A percentile compares a stretch with the other conserved stretches of the same genome.
Conservation (phyloP, 2,113 vertebrate species). For the Crotalus horridus region DNA sequence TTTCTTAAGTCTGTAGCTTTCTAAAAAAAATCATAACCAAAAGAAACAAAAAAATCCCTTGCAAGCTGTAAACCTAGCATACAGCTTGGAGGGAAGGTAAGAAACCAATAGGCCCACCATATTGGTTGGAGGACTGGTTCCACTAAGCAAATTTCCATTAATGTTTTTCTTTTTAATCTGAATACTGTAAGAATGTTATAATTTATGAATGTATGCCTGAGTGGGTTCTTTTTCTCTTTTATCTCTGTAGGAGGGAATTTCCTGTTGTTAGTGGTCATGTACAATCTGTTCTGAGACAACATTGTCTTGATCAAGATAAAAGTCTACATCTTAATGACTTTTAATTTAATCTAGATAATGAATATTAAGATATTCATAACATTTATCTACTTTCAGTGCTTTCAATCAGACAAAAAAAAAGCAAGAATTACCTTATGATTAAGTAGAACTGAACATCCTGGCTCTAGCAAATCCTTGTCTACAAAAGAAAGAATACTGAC, state of each 20-base stretch:
- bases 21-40: background rate
- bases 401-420: background rate
- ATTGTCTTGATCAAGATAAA: background rate
- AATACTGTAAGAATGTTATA: background rate
- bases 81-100: background rate
- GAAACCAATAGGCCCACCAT: background rate
- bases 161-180: background rate
- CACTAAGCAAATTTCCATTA: background rate
- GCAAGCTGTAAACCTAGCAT: background rate
- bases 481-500: slow-evolving; percentile 98
- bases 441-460: slow-evolving; percentile 94
- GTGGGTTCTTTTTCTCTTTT: background rate
- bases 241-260: background rate
- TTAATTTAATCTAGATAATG: background rate
- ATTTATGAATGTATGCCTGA: background rate
- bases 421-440: slow-evolving; percentile 87
- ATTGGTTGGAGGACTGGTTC: background rate
- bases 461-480: slow-evolving; percentile 95
- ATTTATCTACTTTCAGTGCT: background rate
- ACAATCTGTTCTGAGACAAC: background rate
- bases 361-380: background rate
- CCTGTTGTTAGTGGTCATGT: background rate
- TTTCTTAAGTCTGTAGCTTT: no score
- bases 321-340: background rate
- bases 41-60: background rate